Percentiles rank a stretch among this genome's conserved stretches.
Conservation (phyloP, 2,797 vertebrate genomes). For the Sciurus vulgaris region DNA sequence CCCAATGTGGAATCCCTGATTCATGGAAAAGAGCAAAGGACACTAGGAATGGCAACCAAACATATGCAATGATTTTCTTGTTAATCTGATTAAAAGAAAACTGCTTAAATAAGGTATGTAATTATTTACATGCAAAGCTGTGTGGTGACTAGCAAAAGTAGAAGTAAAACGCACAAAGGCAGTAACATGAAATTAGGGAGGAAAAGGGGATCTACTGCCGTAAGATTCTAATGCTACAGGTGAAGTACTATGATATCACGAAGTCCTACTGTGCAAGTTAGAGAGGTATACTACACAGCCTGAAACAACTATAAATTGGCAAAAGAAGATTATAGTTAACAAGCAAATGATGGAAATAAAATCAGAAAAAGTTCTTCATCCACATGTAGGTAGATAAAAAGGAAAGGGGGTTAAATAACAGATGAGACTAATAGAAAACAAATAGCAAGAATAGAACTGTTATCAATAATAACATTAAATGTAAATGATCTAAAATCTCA, state of each 20-base stretch:
- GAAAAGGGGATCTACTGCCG: no score
- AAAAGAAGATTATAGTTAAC: background rate
- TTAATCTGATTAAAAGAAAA: background rate
- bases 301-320: background rate
- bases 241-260: background rate
- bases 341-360: background rate
- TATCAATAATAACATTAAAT: background rate
- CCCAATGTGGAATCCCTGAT: no score
- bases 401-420: background rate
- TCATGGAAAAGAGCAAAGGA: no score
- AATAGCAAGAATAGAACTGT: background rate
- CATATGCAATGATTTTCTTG: background rate
- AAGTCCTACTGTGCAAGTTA: background rate
- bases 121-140: no score
- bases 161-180: background rate
- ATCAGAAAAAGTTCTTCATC: background rate
- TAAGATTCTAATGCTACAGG: background rate
- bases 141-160: no score
- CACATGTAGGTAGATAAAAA: background rate
- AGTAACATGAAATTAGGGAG: background rate
- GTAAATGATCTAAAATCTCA: background rate
- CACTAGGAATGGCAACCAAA: background rate
- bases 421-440: background rate
- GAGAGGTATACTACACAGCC: background rate
- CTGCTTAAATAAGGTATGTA: background rate